Evolutionary conservation across 1,140 invertebrate genomes (phyloP).

Genomic region (Limonius californicus): DNA sequence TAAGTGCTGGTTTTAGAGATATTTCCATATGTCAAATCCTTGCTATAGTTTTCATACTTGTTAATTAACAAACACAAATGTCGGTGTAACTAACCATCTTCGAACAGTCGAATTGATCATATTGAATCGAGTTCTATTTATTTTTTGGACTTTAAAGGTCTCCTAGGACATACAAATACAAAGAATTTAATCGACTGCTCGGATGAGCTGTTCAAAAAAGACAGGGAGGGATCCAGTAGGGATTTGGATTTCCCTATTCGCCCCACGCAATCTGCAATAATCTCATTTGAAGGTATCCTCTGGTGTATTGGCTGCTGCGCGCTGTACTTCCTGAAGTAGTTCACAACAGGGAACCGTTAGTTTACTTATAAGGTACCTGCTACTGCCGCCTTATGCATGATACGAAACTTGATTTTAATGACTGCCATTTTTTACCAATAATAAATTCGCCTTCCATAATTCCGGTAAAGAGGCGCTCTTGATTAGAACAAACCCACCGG

Average conservation of each 20-base stretch:
- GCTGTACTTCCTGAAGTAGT: constrained; percentile 7
- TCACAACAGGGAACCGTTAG: constrained; percentile 4
- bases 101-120: too few species aligned
- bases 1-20: too few species aligned
- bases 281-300: not conserved
- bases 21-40: too few species aligned
- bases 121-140: too few species aligned
- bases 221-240: not conserved
- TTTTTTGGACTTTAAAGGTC: too few species aligned
- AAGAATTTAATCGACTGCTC: too few species aligned
- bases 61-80: too few species aligned
- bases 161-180: too few species aligned
- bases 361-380: constrained; percentile 8
- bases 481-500: too few species aligned
- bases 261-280: not conserved
- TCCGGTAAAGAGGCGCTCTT: not conserved
- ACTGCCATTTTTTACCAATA: not conserved
- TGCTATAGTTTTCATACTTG: too few species aligned
- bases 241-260: not conserved
- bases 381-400: not conserved
- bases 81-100: too few species aligned
- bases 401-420: not conserved
- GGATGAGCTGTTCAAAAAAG: not conserved
- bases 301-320: not conserved
- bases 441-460: not conserved